A percentile compares a stretch with the other conserved stretches of the same genome.
Evolutionary conservation across 2,888 invertebrate genomes (phyloP).

Genomic region (Microplitis manilae): DNA sequence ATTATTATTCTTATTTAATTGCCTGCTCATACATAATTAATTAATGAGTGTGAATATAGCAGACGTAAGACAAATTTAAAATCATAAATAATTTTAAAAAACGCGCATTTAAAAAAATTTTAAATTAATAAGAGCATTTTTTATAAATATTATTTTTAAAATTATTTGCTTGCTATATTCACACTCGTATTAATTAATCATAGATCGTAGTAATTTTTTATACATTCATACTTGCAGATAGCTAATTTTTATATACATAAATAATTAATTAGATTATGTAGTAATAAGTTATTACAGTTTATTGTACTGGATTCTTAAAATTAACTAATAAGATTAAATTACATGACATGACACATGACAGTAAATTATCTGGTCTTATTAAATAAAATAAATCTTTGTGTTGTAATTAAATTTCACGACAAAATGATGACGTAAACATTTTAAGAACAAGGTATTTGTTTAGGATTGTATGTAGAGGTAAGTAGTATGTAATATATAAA

Average conservation of each 20-base stretch:
- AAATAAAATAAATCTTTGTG: background rate
- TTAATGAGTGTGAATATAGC: background rate
- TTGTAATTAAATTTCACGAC: background rate
- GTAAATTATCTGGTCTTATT: background rate
- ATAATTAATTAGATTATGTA: background rate
- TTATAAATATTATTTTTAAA: no score
- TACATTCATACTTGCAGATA: background rate
- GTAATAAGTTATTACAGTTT: background rate
- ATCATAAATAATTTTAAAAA: no score
- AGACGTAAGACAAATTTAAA: no score
- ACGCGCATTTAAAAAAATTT: no score
- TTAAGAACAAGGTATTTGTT: background rate
- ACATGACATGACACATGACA: background rate
- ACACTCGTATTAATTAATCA: background rate
- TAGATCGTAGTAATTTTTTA: background rate
- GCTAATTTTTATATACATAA: background rate
- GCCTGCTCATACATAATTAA: background rate
- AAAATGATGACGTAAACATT: constrained; percentile 23
- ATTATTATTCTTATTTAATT: background rate
- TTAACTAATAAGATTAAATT: background rate
- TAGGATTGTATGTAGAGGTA: background rate
- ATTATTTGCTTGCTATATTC: no score
- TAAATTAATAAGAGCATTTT: no score
- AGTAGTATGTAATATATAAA: constrained; percentile 10
- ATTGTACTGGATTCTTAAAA: background rate